Percentiles rank a stretch among this genome's conserved stretches.
phyloP scores from a whole-genome alignment of 2,797 vertebrate genomes.

The Sebastes vulpes region DNA sequence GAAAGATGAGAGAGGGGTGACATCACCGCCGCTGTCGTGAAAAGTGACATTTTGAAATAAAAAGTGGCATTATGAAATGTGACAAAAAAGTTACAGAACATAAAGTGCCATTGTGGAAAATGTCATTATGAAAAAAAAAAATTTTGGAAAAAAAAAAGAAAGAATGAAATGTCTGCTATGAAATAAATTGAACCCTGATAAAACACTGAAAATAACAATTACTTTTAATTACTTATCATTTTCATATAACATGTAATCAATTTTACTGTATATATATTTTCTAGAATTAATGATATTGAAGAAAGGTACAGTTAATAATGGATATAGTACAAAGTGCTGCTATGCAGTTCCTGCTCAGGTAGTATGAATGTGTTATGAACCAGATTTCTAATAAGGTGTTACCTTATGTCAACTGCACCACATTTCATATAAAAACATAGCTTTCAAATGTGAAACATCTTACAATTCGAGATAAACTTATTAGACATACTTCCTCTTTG shows the following conservation, averaged over 20 bases:
- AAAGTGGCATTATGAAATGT: neutral
- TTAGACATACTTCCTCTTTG: slow-evolving; percentile 7
- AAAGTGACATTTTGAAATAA: neutral
- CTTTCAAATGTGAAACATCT: slow-evolving; percentile 37
- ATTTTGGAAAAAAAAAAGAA: too few relatives aligned
- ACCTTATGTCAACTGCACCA: slow-evolving; percentile 36
- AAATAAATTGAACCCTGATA: neutral
- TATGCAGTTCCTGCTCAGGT: slow-evolving; percentile 58
- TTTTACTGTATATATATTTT: neutral
- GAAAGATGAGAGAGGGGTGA: neutral
- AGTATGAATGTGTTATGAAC: slow-evolving; percentile 63
- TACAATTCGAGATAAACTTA: slow-evolving; percentile 39
- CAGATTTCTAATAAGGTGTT: slow-evolving; percentile 29
- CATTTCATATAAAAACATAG: slow-evolving; percentile 53
- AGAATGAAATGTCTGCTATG: neutral
- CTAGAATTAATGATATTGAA: neutral
- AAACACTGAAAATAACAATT: neutral
- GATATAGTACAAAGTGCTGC: neutral
- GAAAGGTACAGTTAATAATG: neutral
- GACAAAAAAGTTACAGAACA: neutral
- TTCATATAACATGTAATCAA: neutral
- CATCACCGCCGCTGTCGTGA: neutral
- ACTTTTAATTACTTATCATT: neutral
- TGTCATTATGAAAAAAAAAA: neutral
- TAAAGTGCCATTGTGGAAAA: neutral